Base-by-base conservation (phyloP, 2,888 invertebrate species). In the Empis livida region DNA sequence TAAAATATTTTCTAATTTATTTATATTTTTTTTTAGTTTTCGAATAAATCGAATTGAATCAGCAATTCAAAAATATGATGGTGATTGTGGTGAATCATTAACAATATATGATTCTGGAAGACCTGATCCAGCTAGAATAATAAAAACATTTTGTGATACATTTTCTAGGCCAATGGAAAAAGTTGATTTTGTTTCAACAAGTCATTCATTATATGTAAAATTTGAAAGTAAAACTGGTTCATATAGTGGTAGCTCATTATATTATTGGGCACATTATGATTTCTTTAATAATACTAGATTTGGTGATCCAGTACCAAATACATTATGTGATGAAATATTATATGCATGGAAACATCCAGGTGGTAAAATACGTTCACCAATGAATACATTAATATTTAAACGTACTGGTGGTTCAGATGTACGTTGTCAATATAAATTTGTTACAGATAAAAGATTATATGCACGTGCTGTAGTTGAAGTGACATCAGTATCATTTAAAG, bases 221-320 rank as follows among this genome's bases (percentile, higher is more conserved):
- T 91, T 91, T 63, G 89, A 91, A 59, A 91, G 91, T 68, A 89
- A 89, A 64, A 90, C 91, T 2, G 92, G 93, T 17, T 90, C 90
- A 54, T 91, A 92, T 58, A 89, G 90, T 51, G 92, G 91, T 76
- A 90, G 90, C n/a, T 91, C 91, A 0, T 73, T 93, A 13, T 91
- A 92, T 68, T 92, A 91, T 64, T 91, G 91, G 91, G 91, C 91
- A 0, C 91, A 91, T 63, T 92, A 91, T 61, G 91, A 92, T 61
- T 92, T 91, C 73, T 92, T 91, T 71, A 91, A 92, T 66, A 89
- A 90, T 59, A 90, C 88, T 0, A 81, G 84, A 45, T 83, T 85
- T 54, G 92, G 92, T 0, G 87, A 86, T 53, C 82, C 86, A 0
- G 84, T 91, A 0, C 77, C 78, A 0, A 83, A 81, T 16, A 89